Conservation (phyloP, 2,797 vertebrate genomes). For the Coregonus ussuriensis region DNA sequence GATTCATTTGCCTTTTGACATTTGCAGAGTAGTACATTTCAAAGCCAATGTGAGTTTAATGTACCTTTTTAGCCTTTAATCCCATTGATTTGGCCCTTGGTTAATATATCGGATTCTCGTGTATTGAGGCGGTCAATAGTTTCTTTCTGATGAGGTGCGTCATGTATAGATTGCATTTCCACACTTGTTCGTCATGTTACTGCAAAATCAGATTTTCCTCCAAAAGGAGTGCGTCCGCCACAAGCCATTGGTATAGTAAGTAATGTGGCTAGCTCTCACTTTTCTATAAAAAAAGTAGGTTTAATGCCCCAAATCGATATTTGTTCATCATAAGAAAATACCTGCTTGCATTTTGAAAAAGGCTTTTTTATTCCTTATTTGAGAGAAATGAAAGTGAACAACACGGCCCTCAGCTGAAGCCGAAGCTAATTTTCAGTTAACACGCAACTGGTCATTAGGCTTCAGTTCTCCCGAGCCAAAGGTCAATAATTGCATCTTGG, state of each 20-base stretch:
- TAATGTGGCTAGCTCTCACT: slow-evolving; percentile 53
- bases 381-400: slow-evolving; percentile 58
- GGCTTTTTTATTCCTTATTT: slow-evolving; percentile 58
- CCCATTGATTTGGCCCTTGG: slow-evolving; percentile 68
- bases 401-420: slow-evolving; percentile 38
- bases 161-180: slow-evolving; percentile 70
- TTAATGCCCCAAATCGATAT: slow-evolving; percentile 73
- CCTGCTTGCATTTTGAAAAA: slow-evolving; percentile 63
- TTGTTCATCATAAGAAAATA: slow-evolving; percentile 71
- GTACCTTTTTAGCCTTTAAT: slow-evolving; percentile 68
- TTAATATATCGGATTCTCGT: slow-evolving; percentile 69
- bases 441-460: slow-evolving; percentile 78
- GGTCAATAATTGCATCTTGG: slow-evolving; percentile 80
- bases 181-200: slow-evolving; percentile 62
- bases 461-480: slow-evolving; percentile 70
- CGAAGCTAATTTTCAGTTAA: slow-evolving; percentile 78
- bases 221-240: slow-evolving; percentile 38
- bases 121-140: slow-evolving; percentile 61
- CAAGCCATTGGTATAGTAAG: slow-evolving; percentile 43
- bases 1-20: slow-evolving; percentile 73
- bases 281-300: slow-evolving; percentile 52
- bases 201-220: slow-evolving; percentile 61
- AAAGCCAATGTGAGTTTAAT: slow-evolving; percentile 64
- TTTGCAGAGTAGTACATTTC: slow-evolving; percentile 69
- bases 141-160: slow-evolving; percentile 64